These are phyloP conservation scores for Columbina picui DNA, from an alignment of 2,113 vertebrate genomes.

Conservation along the genomic window DNA sequence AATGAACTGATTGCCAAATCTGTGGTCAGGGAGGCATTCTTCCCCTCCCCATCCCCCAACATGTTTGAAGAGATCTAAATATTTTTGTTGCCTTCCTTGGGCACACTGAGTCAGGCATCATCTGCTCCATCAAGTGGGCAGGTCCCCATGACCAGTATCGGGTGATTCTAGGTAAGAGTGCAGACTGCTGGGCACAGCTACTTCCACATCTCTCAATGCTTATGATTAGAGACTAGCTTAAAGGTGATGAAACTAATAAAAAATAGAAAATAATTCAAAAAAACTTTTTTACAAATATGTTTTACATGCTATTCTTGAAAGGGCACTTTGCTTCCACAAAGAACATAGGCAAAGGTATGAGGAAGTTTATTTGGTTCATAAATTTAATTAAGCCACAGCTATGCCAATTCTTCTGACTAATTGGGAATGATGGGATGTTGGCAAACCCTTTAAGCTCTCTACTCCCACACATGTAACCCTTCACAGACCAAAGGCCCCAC, in stretches of 20 bases:
- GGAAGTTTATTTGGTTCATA: conserved; percentile 47
- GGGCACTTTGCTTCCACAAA: background rate
- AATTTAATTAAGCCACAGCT: conserved; percentile 48
- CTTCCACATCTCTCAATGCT: background rate
- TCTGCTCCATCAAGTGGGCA: background rate
- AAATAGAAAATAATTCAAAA: background rate
- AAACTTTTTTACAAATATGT: background rate
- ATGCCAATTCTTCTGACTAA: conserved; percentile 42
- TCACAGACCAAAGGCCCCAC: background rate
- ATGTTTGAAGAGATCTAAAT: background rate
- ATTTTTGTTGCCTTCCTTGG: conserved; percentile 3
- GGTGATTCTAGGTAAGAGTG: background rate
- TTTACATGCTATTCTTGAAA: background rate
- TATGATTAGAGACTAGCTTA: background rate
- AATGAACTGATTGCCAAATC: conserved; percentile 14
- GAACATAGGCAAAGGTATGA: conserved; percentile 9
- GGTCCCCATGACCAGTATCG: background rate
- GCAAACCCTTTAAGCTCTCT: background rate
- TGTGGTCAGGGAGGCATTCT: conserved; percentile 7
- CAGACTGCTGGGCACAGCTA: background rate
- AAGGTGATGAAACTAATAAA: background rate
- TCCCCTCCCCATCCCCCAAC: background rate
- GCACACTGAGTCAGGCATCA: conserved; percentile 30
- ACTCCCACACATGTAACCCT: background rate
- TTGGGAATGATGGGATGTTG: conserved; percentile 41